Base-by-base conservation (phyloP, 2,797 vertebrate genomes). In the Arnoldichthys spilopterus region DNA sequence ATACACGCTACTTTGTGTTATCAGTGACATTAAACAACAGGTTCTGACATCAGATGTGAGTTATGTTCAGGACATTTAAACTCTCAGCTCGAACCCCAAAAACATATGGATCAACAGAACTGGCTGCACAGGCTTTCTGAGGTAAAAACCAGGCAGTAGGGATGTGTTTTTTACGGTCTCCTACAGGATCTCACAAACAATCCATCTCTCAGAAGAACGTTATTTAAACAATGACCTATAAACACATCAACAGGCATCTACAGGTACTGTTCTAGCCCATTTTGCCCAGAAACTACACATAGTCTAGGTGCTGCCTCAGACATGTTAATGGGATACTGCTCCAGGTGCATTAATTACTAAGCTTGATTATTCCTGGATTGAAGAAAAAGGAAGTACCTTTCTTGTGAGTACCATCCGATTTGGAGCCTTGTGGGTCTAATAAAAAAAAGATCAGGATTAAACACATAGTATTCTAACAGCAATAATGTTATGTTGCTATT, bases 401-500 rank as follows among this genome's bases (percentile, higher is more conserved):
- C 91, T 95, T 95, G 93, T 93, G 92, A 92, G 93, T 92, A 91
- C 92, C 92, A 89, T 95, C 94, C 92, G 91, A 91, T 94, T 94
- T 94, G 92, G 93, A 90, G 92, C 92, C 93, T 91, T 94, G 93
- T 91, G 94, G 92, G 92, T 94, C 94, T 95, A 93, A 95, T 93
- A 91, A 92, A 94, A 91, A 93, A 92, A 94, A 94, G 92, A 94
- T 94, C 86, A 93, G 90, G 92, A 94, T 95, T 95, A 95, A 93
- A 94, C 92, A 94, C 92, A 93, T 90, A 85, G 93, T 86, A 91
- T 88, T 92, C 92, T 92, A 91, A 90, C 90, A 94, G 85, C 90
- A 94, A 76, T 86, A 88, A 79, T 40, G 85, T 82, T 87, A 86
- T 82, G 91, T 90, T 90, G 91, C 91, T 91, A 91, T 83, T 91